phyloP scores from a whole-genome alignment of 2,113 vertebrate genomes.

The Sapayoa aenigma region DNA sequence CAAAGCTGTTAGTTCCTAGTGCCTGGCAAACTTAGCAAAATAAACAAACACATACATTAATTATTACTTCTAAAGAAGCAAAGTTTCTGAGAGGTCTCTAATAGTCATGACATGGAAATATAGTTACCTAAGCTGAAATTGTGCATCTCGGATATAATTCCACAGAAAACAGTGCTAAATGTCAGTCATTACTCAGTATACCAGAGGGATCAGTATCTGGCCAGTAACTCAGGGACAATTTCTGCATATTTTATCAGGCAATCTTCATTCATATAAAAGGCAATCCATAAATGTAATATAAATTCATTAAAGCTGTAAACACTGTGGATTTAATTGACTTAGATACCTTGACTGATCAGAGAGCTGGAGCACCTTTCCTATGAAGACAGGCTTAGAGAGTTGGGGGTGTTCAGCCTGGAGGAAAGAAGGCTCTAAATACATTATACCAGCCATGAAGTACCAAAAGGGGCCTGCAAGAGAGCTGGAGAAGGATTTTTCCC shows the following conservation, averaged over 20 bases:
- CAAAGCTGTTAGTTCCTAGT: background rate
- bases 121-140: background rate
- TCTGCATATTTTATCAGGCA: background rate
- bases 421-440: background rate
- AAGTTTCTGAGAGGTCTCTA: background rate
- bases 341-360: background rate
- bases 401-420: background rate
- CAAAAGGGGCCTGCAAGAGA: background rate
- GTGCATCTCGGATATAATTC: background rate
- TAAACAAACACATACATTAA: background rate
- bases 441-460: background rate
- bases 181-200: background rate
- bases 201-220: background rate
- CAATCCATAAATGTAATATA: background rate
- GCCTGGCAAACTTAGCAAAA: background rate
- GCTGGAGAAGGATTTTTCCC: background rate
- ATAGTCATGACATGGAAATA: background rate
- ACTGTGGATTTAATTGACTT: background rate
- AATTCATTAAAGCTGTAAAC: background rate
- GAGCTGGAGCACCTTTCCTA: background rate
- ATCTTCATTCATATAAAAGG: background rate
- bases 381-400: background rate
- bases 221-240: background rate
- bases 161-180: background rate
- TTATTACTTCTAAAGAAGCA: background rate